phyloP scores from a whole-genome alignment of 1,140 invertebrate genomes.

The Bradysia coprophila region DNA sequence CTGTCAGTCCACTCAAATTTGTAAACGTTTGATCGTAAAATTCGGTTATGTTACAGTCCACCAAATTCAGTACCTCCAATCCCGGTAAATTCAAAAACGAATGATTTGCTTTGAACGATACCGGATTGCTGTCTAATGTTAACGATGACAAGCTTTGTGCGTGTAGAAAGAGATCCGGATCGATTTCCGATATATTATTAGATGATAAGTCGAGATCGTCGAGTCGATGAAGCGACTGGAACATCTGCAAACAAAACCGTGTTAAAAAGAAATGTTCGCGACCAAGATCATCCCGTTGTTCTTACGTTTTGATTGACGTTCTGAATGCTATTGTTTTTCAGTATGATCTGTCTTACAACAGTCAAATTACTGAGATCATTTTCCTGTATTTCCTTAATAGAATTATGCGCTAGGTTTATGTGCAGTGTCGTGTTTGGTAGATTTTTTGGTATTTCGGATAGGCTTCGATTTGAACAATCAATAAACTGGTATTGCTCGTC shows the following conservation, averaged over 20 bases:
- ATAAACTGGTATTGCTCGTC: conserved; percentile 14
- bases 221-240: conserved; percentile 8
- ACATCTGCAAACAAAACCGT: conserved; percentile 9
- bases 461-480: conserved; percentile 12
- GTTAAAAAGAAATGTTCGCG: not conserved
- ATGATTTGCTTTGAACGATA: conserved; percentile 19
- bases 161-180: conserved; percentile 26
- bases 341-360: not conserved
- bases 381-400: conserved; percentile 11
- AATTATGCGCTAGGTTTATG: conserved; percentile 19
- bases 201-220: conserved; percentile 25
- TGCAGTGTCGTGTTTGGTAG: conserved; percentile 15
- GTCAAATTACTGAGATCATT: not conserved
- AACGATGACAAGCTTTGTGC: conserved; percentile 25
- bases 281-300: no score
- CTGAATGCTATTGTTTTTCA: not conserved
- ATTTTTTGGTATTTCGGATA: conserved; percentile 16
- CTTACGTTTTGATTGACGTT: not conserved
- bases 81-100: conserved; percentile 18
- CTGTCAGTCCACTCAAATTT: conserved; percentile 24
- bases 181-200: conserved; percentile 28
- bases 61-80: conserved; percentile 14
- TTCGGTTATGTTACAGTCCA: conserved; percentile 17
- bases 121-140: conserved; percentile 29
- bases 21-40: conserved; percentile 21